Evolutionary conservation across 2,113 vertebrate genomes (phyloP).

Genomic region (Delphinapterus leucas): DNA sequence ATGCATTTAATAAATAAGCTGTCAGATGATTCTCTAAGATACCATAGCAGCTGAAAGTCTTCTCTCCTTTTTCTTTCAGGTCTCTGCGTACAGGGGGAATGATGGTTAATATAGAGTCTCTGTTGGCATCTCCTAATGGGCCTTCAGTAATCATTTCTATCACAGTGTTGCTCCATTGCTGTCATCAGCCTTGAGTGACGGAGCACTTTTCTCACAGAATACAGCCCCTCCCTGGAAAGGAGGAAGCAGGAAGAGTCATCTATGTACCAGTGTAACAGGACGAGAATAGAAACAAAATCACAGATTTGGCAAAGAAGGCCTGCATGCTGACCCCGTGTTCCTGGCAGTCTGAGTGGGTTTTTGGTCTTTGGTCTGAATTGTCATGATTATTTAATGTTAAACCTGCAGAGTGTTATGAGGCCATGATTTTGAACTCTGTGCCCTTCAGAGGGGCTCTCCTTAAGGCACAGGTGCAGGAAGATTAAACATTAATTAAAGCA

Average conservation of each 20-base stretch:
- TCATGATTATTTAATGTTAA: background rate
- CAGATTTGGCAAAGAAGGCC: background rate
- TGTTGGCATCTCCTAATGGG: background rate
- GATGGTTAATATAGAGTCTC: background rate
- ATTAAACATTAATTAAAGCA: constrained; percentile 58
- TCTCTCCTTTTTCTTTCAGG: background rate
- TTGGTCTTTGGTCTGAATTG: background rate
- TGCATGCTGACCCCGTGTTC: background rate
- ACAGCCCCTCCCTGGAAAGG: background rate
- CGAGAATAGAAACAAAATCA: background rate
- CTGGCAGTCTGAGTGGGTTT: background rate
- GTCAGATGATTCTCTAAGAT: constrained; percentile 62
- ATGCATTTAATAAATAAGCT: constrained; percentile 69
- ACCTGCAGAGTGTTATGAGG: background rate
- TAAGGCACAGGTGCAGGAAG: background rate
- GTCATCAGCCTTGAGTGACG: constrained; percentile 55
- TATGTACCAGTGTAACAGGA: background rate
- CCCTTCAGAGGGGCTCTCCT: background rate
- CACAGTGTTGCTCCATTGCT: background rate
- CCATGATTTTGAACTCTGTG: constrained; percentile 2
- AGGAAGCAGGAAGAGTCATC: background rate
- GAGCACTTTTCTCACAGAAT: constrained; percentile 44
- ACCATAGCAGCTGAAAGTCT: background rate
- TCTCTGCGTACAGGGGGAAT: background rate
- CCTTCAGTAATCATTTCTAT: constrained; percentile 22